Evolutionary conservation across 2,113 vertebrate genomes (phyloP), one percentile per base, ranked within the genome.

Genomic region (Poeciliopsis prolifica): DNA sequence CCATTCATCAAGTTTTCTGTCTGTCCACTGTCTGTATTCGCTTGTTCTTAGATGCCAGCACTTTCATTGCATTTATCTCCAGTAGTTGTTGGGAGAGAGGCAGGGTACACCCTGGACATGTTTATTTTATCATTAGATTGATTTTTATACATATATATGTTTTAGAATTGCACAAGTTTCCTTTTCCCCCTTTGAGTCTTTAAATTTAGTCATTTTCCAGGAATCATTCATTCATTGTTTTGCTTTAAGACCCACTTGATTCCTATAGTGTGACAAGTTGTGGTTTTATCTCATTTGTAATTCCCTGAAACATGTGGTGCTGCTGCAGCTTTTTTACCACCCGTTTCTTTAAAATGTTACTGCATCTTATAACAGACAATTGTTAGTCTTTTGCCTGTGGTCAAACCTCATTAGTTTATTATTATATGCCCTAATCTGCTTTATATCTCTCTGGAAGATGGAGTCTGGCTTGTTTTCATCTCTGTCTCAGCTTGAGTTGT

Each of bases 231-330:
- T 67, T 73, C 48, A 62, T 62, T 8, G 51, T 69, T 68, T 65
- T 77, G 19, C 15, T 76, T 60, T 48, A 30, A 24, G 54, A 37
- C 68, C 31, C 26, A 54, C 66, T 70, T 75, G 48, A 87, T 74
- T 71, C 68, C 76, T 60, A 64, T 67, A 51, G 67, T 84, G 48
- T 78, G 83, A 82, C 67, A 83, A 61, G 44, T 65, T 76, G 78
- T 62, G 70, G 74, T 83, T 75, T 62, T 70, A 31, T 69, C 30
- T 70, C 70, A 71, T 82, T 81, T 78, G 17, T 74, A 40, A 78
- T 68, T 73, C 70, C 62, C 77, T 72, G 14, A 0, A 79, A 71
- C 68, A 37, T 77, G 74, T 19, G 65, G 64, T 11, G 35, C 65
- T 48, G 17, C 61, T 51, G 68, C 4, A 72, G 60, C 33, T 40